Conservation (phyloP, 2,113 vertebrate genomes). For the Promerops cafer region DNA sequence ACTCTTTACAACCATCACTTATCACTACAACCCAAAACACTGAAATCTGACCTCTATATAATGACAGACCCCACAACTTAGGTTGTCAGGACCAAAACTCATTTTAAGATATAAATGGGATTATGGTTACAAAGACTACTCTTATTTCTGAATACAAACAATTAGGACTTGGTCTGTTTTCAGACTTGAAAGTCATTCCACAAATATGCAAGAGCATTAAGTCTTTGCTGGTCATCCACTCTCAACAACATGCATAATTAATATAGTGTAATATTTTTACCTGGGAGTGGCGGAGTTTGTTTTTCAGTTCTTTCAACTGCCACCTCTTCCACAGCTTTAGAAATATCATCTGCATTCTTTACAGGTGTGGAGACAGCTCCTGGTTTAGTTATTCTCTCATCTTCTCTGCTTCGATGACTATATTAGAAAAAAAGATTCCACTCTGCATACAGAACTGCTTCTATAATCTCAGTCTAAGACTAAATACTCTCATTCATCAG, state of each 20-base stretch:
- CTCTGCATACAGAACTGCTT: neutral
- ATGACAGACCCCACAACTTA: neutral
- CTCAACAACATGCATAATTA: neutral
- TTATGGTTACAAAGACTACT: neutral
- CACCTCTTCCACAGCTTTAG: conserved; percentile 81
- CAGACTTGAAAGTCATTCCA: neutral
- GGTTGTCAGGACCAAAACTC: neutral
- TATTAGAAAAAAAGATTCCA: neutral
- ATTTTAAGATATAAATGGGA: neutral
- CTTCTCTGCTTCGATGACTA: conserved; percentile 91
- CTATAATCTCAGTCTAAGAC: neutral
- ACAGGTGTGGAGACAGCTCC: conserved; percentile 82
- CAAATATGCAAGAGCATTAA: neutral
- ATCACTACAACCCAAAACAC: neutral
- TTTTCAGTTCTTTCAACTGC: conserved; percentile 78
- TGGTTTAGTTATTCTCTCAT: conserved; percentile 85
- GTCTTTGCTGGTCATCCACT: neutral
- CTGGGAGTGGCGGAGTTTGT: conserved; percentile 88
- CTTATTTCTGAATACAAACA: neutral
- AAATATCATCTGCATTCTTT: conserved; percentile 81
- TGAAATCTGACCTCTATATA: neutral
- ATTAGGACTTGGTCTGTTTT: neutral
- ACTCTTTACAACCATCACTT: neutral
- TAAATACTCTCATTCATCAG: neutral
- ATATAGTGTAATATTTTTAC: conserved; percentile 60